phyloP scores from a whole-genome alignment of 2,888 invertebrate genomes.

The Stramonita haemastoma region DNA sequence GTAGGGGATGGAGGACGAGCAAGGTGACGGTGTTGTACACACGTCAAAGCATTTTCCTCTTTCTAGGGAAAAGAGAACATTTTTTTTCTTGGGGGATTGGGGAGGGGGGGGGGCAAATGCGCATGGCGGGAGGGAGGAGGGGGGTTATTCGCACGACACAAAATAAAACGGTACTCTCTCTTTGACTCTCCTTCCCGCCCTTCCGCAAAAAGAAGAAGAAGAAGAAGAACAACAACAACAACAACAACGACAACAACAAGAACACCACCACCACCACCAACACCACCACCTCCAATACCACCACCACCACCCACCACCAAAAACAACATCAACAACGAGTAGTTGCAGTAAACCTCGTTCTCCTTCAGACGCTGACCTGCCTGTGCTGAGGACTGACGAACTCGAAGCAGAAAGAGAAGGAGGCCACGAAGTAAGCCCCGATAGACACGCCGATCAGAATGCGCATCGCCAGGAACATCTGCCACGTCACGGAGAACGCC shows the following conservation, averaged over 20 bases:
- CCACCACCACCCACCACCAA: not conserved
- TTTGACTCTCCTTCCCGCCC: no score
- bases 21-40: no score
- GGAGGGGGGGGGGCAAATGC: no score
- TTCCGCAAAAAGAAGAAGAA: no score
- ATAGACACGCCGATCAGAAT: conserved; percentile 55
- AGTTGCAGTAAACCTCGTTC: not conserved
- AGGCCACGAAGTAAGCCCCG: conserved; percentile 46
- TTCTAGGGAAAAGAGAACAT: no score
- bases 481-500: conserved; percentile 57
- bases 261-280: not conserved
- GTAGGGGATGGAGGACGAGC: no score
- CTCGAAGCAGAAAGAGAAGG: conserved; percentile 50
- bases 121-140: no score
- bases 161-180: no score
- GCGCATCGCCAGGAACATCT: conserved; percentile 58
- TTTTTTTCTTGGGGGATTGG: no score
- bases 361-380: conserved; percentile 5
- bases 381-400: conserved; percentile 57
- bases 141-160: no score
- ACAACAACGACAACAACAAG: not conserved
- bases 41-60: no score
- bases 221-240: not conserved
- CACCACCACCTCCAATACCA: not conserved
- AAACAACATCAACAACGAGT: not conserved